Evolutionary conservation across 2,888 invertebrate species (phyloP).

Genomic region (Tinea pellionella): DNA sequence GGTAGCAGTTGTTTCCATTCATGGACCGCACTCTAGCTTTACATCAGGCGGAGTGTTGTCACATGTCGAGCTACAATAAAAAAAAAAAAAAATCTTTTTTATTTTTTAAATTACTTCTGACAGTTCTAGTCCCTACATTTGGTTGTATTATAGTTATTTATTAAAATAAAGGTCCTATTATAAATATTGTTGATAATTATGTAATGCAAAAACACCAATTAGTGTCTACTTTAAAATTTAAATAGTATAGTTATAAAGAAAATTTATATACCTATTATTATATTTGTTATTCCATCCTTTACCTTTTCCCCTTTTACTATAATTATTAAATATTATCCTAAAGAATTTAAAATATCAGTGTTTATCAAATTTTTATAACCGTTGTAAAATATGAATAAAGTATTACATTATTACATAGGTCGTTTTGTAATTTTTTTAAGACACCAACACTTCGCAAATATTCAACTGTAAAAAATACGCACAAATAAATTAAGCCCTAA

Average conservation of each 20-base stretch:
- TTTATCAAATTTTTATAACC: neutral
- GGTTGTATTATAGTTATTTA: neutral
- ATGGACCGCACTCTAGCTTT: too few species aligned
- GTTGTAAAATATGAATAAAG: neutral
- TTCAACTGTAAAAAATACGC: neutral
- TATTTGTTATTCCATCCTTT: constrained; percentile 4
- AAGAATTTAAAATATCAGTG: neutral
- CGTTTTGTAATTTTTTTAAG: too few species aligned
- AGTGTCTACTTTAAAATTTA: too few species aligned
- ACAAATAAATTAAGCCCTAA: constrained; percentile 6
- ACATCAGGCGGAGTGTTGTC: too few species aligned
- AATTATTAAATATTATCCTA: neutral
- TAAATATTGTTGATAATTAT: neutral
- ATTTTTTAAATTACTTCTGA: too few species aligned
- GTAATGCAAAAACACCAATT: constrained; percentile 11
- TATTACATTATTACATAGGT: too few species aligned
- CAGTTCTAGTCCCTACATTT: neutral
- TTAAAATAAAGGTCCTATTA: constrained; percentile 3
- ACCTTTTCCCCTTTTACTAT: neutral
- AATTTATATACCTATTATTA: neutral
- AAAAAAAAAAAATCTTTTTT: too few species aligned
- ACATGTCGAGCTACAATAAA: too few species aligned
- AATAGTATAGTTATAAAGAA: neutral
- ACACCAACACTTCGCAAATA: constrained; percentile 12
- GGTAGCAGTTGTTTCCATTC: too few species aligned